phyloP scores from a whole-genome alignment of 2,888 invertebrate species.

The Calephelis perditalis region DNA sequence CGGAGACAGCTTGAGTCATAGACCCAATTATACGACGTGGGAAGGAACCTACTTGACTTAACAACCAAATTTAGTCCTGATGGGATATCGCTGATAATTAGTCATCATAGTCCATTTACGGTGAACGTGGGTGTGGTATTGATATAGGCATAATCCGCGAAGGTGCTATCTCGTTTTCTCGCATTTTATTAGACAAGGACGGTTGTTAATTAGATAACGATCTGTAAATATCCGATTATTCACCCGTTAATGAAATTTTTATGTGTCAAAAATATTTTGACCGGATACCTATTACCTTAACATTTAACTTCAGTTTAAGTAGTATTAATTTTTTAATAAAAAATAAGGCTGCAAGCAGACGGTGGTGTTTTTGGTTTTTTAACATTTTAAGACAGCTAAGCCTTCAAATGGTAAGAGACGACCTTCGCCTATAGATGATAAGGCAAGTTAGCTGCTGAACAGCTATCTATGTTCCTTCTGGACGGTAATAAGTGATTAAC shows the following conservation, averaged over 20 bases:
- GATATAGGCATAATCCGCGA: background rate
- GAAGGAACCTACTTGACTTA: background rate
- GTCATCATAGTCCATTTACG: conserved; percentile 3
- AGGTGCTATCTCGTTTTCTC: conserved; percentile 7
- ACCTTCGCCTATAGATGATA: too few species aligned
- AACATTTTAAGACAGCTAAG: too few species aligned
- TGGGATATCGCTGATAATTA: conserved; percentile 1
- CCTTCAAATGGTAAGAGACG: too few species aligned
- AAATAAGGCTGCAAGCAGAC: too few species aligned
- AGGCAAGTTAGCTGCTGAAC: too few species aligned
- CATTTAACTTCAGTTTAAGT: too few species aligned
- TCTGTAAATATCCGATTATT: conserved; percentile 2
- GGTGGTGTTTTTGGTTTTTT: too few species aligned
- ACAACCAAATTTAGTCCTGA: conserved; percentile 2
- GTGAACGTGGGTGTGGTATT: conserved; percentile 1
- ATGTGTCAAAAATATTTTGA: too few species aligned
- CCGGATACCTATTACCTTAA: too few species aligned
- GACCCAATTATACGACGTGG: background rate
- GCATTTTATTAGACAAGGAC: conserved; percentile 3
- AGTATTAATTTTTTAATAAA: too few species aligned
- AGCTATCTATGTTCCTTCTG: too few species aligned
- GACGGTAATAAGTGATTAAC: too few species aligned
- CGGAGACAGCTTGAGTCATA: background rate
- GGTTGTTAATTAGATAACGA: background rate
- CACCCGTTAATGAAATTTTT: conserved; percentile 9